These are phyloP conservation scores for Drosophila ficusphila DNA, from an alignment of 1,140 invertebrate species.

Conservation along the genomic window DNA sequence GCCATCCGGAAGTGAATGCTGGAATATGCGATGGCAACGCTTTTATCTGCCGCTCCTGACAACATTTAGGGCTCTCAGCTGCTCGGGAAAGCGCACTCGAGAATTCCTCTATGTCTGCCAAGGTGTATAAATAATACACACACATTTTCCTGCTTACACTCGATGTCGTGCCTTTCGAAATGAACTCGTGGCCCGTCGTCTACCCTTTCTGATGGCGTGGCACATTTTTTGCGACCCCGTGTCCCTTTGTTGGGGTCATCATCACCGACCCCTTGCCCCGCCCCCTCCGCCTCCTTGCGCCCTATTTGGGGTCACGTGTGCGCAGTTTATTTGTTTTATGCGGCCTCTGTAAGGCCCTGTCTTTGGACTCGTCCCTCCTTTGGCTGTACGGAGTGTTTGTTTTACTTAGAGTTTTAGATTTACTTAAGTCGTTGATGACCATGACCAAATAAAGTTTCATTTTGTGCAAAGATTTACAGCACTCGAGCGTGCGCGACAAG, in stretches of 20 bases:
- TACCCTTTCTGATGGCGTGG: conserved; percentile 30
- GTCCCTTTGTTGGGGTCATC: conserved; percentile 49
- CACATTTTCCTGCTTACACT: neutral
- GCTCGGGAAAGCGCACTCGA: conserved; percentile 54
- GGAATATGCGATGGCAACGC: conserved; percentile 66
- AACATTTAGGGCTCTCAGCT: conserved; percentile 61
- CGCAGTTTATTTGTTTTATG: conserved; percentile 78
- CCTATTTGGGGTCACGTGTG: conserved; percentile 72
- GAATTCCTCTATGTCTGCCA: conserved; percentile 20
- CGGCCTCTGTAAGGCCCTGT: conserved; percentile 37
- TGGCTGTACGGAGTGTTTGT: conserved; percentile 58
- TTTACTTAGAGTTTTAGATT: conserved; percentile 82
- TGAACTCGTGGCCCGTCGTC: conserved; percentile 5
- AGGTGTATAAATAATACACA: neutral
- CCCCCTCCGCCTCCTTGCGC: neutral
- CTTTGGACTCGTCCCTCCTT: conserved; percentile 3
- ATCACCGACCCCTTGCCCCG: too few species aligned
- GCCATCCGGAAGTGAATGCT: conserved; percentile 55
- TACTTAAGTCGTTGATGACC: conserved; percentile 80
- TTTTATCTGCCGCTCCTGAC: conserved; percentile 63
- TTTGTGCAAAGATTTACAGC: conserved; percentile 78
- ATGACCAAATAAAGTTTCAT: conserved; percentile 82
- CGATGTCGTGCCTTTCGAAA: conserved; percentile 6
- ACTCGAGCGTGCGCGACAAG: conserved; percentile 78
- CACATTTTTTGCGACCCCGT: conserved; percentile 56